Evolutionary conservation across 2,797 vertebrate genomes (phyloP), one percentile per base, ranked within the genome.

Genomic region (Eulemur coronatus): DNA sequence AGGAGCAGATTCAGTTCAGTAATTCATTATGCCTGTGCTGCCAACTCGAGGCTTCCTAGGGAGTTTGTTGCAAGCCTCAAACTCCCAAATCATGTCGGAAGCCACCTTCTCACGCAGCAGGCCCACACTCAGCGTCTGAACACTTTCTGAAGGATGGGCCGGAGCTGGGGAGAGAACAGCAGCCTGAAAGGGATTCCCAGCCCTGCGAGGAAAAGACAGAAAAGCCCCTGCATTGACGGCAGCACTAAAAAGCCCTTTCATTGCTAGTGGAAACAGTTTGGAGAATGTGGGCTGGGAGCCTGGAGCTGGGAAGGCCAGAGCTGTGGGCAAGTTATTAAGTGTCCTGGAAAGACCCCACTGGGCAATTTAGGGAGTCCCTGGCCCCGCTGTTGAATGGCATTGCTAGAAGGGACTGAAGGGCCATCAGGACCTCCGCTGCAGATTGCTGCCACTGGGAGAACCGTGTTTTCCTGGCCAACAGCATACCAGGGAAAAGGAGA

Each of bases 201-300:
- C 86, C 92, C 82, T 94, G 59, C 91, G 85, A 98, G 96, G 67
- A 97, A 97, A 94, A 97, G 93, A 97, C 81, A 65, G 52, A 89
- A 91, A 84, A 86, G 59, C 24, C 14, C 15, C 18, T 30, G 73
- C 93, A 85, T 97, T 86, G 97, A 67, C n/a, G 79, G 76, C 0
- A 11, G 69, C 5, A 38, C 95, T 96, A 41, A 98, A 98, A 82
- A 98, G 97, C 91, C 95, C 86, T 98, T 98, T 98, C 97, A 98
- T 96, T 95, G 92, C 98, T 95, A 96, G 96, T 97, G 97, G 98
- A 98, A 98, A 72, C 92, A 63, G 78, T 97, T 94, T 84, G 89
- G 97, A 98, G 97, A 98, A 98, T 91, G 95, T 97, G 97, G 97
- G 98, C 97, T 0, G 0, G 69, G 48, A 89, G 94, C 97, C 91